These are phyloP conservation scores for Hipparchia semele DNA, from an alignment of 2,888 invertebrate species.

Conservation along the genomic window DNA sequence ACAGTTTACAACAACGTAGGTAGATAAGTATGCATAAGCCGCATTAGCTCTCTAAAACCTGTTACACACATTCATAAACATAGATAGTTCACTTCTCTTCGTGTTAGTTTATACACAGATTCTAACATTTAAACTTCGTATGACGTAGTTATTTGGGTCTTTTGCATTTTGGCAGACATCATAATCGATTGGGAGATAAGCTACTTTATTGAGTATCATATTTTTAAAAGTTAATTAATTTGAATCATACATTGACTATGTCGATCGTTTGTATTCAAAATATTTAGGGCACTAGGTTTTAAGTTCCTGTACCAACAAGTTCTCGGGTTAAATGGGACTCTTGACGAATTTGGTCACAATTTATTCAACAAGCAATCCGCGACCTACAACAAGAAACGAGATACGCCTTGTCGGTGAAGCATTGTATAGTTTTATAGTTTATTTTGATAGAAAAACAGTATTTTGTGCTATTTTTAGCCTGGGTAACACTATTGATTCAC, in stretches of 20 bases:
- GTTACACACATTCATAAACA: constrained; percentile 1
- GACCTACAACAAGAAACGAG: constrained; percentile 64
- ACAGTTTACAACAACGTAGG: too few relatives aligned
- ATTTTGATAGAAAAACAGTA: constrained; percentile 8
- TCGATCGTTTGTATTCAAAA: constrained; percentile 44
- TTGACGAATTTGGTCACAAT: constrained; percentile 59
- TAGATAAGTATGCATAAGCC: background rate
- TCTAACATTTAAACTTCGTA: background rate
- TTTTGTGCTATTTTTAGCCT: too few relatives aligned
- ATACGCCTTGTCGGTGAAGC: constrained; percentile 24
- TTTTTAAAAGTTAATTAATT: background rate
- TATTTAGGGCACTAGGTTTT: constrained; percentile 52
- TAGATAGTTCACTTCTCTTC: background rate
- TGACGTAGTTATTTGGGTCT: background rate
- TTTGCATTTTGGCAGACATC: background rate
- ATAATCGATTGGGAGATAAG: background rate
- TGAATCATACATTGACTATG: background rate
- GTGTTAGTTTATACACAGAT: constrained; percentile 9
- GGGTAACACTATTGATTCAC: too few relatives aligned
- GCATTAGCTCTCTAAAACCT: constrained; percentile 19
- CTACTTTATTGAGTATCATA: too few relatives aligned
- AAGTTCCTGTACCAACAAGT: background rate
- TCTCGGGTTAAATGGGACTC: background rate
- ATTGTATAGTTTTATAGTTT: background rate
- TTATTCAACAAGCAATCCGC: constrained; percentile 66